Evolutionary conservation across 2,888 invertebrate species (phyloP), one percentile per base, ranked within the genome.

Genomic region (Trichopoda pennipes): DNA sequence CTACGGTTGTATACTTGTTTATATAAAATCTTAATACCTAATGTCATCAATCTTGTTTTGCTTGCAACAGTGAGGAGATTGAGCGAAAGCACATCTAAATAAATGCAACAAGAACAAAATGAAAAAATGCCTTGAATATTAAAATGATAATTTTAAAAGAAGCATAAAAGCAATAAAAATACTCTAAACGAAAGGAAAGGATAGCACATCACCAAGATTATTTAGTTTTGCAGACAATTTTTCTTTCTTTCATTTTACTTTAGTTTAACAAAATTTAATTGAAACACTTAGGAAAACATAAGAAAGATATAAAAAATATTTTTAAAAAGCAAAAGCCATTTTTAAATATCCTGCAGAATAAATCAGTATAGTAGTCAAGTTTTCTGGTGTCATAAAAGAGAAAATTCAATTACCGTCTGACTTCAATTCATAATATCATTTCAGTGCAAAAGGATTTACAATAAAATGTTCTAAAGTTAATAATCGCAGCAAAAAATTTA

Each of bases 31-130:
- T 60, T 53, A 60, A 73, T 73, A 66, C 23, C 66, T 44, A 66
- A 72, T 79, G 60, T 72, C 72, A 79, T 79, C 78, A 79, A 79
- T 79, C 78, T 66, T 60, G 58, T 73, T 60, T 60, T 49, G 21
- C 44, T 55, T 58, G 72, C 70, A 76, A 56, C 17, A 56, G 19
- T 42, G 6, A 6, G 28, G 4, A 76, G 14, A n/a, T 6, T 49
- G 9, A 47, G 17, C 19, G 7, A 49, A 19, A 49, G 47, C 47
- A 17, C 16, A 17, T 49, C n/a, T n/a, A 17, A 47, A 17, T n/a
- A 47, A 49, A 49, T 60, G 70, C 70, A 70, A 35, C 21, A 53
- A 14, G 23, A 73, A 51, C 8, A 14, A 51, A 49, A 49, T 10
- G 1, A 12, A 4, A 35, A 19, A 7, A 16, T 14, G 16, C n/a